A percentile compares a stretch with the other conserved stretches of the same genome.
phyloP scores from a whole-genome alignment of 2,888 invertebrate species.

The Synanthedon andrenaeformis region DNA sequence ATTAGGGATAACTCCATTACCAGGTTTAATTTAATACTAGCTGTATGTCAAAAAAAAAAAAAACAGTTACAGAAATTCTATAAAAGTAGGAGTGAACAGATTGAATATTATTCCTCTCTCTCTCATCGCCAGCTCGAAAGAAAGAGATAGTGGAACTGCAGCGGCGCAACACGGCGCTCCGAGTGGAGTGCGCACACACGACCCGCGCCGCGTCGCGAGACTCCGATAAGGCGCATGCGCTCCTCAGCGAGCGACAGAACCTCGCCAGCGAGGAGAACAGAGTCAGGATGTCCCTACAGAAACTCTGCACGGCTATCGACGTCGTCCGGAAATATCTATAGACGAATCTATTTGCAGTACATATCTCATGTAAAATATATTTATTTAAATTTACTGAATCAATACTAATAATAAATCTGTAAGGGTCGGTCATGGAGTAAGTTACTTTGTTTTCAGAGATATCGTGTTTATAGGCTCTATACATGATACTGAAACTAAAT shows the following conservation, averaged over 20 bases:
- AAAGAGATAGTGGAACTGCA: constrained; percentile 54
- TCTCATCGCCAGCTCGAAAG: constrained; percentile 46
- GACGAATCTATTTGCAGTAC: not conserved
- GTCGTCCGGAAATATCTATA: constrained; percentile 19
- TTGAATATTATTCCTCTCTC: not conserved
- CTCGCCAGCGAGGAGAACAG: constrained; percentile 36
- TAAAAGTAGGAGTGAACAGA: no score
- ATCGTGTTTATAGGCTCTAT: no score
- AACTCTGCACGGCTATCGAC: constrained; percentile 31
- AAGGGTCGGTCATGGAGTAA: no score
- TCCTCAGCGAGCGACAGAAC: constrained; percentile 42
- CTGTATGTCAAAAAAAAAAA: no score
- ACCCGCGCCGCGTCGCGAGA: constrained; percentile 55
- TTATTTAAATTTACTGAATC: no score
- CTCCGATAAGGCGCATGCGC: constrained; percentile 42
- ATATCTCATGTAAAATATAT: no score
- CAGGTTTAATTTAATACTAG: no score
- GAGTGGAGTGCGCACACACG: constrained; percentile 59
- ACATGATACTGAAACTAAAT: no score
- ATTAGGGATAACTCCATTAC: no score
- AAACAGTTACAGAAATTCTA: no score
- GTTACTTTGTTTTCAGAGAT: no score
- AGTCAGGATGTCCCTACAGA: constrained; percentile 27
- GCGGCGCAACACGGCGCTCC: constrained; percentile 51
- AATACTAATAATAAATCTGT: no score